Conservation (phyloP, 2,113 vertebrate species). For the Toxostoma redivivum region DNA sequence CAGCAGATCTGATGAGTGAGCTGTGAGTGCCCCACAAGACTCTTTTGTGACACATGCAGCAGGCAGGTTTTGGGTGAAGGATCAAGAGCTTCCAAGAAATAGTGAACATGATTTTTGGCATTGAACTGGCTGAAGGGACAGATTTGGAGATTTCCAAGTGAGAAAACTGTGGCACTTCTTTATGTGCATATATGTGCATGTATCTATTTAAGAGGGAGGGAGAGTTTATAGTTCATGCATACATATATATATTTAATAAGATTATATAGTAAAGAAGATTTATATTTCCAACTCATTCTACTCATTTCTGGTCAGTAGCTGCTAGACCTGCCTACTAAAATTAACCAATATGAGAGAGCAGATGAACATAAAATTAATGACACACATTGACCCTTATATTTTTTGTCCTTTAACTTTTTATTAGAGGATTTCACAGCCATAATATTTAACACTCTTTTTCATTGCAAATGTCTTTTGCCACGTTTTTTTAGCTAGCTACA, state of each 20-base stretch:
- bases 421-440: neutral
- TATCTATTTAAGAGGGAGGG: neutral
- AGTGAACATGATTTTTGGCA: neutral
- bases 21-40: neutral
- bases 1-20: neutral
- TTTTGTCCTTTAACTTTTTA: slow-evolving; percentile 13
- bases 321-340: neutral
- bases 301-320: neutral
- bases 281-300: neutral
- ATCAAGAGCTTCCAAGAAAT: neutral
- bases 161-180: neutral
- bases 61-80: neutral
- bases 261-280: neutral
- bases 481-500: neutral
- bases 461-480: neutral
- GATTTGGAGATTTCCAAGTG: neutral
- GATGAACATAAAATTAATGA: neutral
- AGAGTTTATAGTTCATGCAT: neutral
- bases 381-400: neutral
- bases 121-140: neutral
- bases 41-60: neutral
- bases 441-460: neutral
- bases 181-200: neutral
- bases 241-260: neutral
- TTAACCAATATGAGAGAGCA: neutral